Evolutionary conservation across 2,113 vertebrate genomes (phyloP).

Genomic region (Albula glossodonta): DNA sequence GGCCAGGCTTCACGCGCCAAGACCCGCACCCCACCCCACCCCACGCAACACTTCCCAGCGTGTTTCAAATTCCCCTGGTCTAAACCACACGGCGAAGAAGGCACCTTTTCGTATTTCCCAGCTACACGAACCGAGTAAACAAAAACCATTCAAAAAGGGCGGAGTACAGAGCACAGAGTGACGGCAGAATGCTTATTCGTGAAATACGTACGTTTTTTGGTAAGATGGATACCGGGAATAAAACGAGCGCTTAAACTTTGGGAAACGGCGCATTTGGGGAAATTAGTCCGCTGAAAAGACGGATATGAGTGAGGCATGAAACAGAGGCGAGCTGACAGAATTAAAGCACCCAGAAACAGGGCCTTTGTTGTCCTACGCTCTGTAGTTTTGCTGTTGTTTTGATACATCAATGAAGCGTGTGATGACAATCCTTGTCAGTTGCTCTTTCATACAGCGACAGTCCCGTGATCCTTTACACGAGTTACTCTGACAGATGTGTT

Average conservation of each 20-base stretch:
- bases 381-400: conserved; percentile 61
- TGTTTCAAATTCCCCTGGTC: too few relatives aligned
- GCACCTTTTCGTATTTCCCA: too few relatives aligned
- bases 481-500: conserved; percentile 55
- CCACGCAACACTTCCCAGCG: too few relatives aligned
- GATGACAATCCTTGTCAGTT: conserved; percentile 65
- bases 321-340: conserved; percentile 58
- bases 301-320: conserved; percentile 43
- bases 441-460: conserved; percentile 29
- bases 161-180: too few relatives aligned
- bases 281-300: conserved; percentile 60
- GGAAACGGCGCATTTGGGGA: conserved; percentile 37
- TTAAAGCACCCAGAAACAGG: conserved; percentile 67
- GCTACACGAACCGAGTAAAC: too few relatives aligned
- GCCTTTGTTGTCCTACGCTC: conserved; percentile 64
- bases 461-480: conserved; percentile 47
- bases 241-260: conserved; percentile 67
- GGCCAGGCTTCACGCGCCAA: too few relatives aligned
- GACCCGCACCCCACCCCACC: too few relatives aligned
- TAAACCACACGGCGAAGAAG: too few relatives aligned
- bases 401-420: conserved; percentile 62
- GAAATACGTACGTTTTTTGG: background rate
- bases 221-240: background rate
- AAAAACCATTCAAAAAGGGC: too few relatives aligned
- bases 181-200: conserved; percentile 10